phyloP scores from a whole-genome alignment of 2,113 vertebrate species.

The Pagrus major region DNA sequence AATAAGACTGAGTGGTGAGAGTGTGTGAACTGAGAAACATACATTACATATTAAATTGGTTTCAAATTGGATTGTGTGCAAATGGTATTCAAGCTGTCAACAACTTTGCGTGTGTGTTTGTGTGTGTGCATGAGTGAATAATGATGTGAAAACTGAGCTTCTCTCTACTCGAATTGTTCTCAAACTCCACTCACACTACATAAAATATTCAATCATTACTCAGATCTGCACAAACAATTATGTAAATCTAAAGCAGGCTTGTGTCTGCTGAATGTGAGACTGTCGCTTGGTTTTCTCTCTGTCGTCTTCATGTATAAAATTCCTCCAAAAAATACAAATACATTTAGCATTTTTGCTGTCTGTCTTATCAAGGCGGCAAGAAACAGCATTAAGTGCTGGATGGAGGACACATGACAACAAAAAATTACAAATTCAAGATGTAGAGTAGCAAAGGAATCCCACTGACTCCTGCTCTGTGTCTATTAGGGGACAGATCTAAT shows the following conservation, averaged over 20 bases:
- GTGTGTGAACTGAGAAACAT: slow-evolving; percentile 34
- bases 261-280: slow-evolving; percentile 10
- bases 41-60: slow-evolving; percentile 41
- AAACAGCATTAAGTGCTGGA: background rate
- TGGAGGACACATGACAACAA: background rate
- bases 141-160: slow-evolving; percentile 23
- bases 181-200: slow-evolving; percentile 22
- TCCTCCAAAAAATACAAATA: background rate
- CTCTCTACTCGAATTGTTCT: slow-evolving; percentile 23
- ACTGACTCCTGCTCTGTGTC: too few species aligned
- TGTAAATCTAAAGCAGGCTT: slow-evolving; percentile 36
- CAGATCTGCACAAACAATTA: slow-evolving; percentile 48
- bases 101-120: slow-evolving; percentile 18
- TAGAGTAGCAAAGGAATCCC: too few species aligned
- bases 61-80: slow-evolving; percentile 47
- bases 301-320: background rate
- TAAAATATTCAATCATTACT: slow-evolving; percentile 47
- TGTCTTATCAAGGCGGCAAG: background rate
- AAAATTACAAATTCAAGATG: background rate
- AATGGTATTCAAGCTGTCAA: slow-evolving; percentile 38
- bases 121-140: background rate
- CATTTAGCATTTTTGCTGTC: background rate
- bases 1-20: background rate
- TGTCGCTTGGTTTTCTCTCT: slow-evolving; percentile 7
- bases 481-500: too few species aligned